These are phyloP conservation scores for Rhinatrema bivittatum DNA, from an alignment of 2,797 vertebrate species.

Conservation along the genomic window DNA sequence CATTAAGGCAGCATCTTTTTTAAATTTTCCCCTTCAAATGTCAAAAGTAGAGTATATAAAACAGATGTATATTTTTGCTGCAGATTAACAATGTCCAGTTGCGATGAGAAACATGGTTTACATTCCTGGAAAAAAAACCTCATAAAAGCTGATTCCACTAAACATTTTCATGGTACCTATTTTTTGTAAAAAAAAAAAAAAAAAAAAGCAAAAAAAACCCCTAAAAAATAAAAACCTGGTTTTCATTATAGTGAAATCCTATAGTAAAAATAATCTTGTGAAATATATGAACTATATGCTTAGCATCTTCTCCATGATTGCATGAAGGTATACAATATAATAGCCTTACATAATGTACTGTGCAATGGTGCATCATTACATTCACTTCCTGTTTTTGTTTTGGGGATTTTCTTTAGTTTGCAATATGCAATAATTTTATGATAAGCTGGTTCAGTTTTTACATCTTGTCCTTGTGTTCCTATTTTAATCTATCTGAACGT, in stretches of 20 bases:
- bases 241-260: slow-evolving; percentile 52
- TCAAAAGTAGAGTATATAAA: slow-evolving; percentile 51
- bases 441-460: no score
- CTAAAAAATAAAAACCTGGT: slow-evolving; percentile 50
- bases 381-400: no score
- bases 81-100: slow-evolving; percentile 69
- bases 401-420: no score
- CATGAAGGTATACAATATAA: not conserved
- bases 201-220: no score
- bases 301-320: slow-evolving; percentile 13
- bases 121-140: slow-evolving; percentile 67
- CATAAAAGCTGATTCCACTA: slow-evolving; percentile 70
- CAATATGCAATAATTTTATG: no score
- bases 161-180: slow-evolving; percentile 53
- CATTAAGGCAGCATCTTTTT: slow-evolving; percentile 49
- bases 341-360: no score
- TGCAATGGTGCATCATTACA: no score
- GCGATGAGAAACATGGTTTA: slow-evolving; percentile 68
- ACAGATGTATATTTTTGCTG: slow-evolving; percentile 48
- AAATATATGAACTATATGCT: slow-evolving; percentile 22
- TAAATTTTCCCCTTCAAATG: slow-evolving; percentile 45
- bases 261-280: slow-evolving; percentile 39
- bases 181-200: slow-evolving; percentile 51
- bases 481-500: no score
- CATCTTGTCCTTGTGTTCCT: no score